Conservation (phyloP, 2,888 invertebrate species). For the Zonitis immaculata region DNA sequence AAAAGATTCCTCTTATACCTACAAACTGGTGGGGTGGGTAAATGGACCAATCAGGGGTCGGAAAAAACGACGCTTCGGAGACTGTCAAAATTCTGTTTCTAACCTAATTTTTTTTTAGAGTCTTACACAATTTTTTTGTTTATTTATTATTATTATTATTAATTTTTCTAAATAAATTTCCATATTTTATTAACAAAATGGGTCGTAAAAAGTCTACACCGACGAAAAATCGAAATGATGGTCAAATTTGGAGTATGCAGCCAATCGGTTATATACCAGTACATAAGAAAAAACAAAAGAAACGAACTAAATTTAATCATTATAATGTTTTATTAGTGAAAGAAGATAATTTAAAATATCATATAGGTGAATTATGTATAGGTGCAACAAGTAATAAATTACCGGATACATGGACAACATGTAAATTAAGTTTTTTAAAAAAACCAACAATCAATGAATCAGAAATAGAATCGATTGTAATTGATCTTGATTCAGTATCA, state of each 20-base stretch:
- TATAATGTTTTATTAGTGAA: constrained; percentile 14
- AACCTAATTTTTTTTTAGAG: too few relatives aligned
- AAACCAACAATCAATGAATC: not conserved
- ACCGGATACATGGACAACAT: constrained; percentile 31
- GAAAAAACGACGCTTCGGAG: not conserved
- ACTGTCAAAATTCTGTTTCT: not conserved
- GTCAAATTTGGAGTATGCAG: not conserved
- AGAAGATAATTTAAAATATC: constrained; percentile 22
- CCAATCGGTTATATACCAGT: constrained; percentile 3
- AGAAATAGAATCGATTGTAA: constrained; percentile 19
- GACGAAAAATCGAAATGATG: not conserved
- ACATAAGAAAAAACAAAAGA: not conserved
- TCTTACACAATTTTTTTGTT: too few relatives aligned
- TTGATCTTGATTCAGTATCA: constrained; percentile 29
- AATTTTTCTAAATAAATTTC: too few relatives aligned
- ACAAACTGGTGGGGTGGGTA: too few relatives aligned
- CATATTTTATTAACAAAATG: too few relatives aligned
- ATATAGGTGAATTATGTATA: constrained; percentile 33
- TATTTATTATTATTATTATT: too few relatives aligned
- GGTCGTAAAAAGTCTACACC: not conserved
- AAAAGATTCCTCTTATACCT: too few relatives aligned
- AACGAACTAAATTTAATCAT: not conserved
- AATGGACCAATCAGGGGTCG: not conserved
- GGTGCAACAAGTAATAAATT: constrained; percentile 37
- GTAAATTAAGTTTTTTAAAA: constrained; percentile 29